Base-by-base conservation (phyloP, 2,888 invertebrate genomes). In the Caenorhabditis afra region DNA sequence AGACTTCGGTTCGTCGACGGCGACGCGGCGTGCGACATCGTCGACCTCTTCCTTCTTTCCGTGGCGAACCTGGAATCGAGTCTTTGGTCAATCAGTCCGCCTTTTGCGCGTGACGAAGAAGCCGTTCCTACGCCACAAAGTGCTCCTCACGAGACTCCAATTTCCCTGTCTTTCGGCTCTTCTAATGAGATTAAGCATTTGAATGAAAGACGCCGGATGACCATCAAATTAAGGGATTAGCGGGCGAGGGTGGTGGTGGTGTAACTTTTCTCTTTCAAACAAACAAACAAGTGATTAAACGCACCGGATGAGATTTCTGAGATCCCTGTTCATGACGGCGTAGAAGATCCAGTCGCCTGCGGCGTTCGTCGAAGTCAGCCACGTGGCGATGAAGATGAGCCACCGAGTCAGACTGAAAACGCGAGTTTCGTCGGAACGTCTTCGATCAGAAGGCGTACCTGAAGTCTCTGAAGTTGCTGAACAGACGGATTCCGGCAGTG, bases 321-420 rank as follows among this genome's bases (percentile, higher is more conserved):
- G 84, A 67, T 89, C 88, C 62, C 87, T 77, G 64, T 89, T 89
- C 85, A 89, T 85, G 8, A 87, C 89, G 0, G 89, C 89, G 66
- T 89, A 89, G 65, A 89, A 87, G 53, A 89, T 81, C 89, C 89
- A 89, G 68, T 89, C 85, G 14, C 88, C 86, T 8, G 89, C 86
- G 4, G 89, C 88, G 65, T 87, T 88, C 5, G 81, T 79, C 62
- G 86, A 89, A n/a, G 89, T 88, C 14, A 89, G 79, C 85, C 85
- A 86, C 49, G 87, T 84, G 29, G 86, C 85, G 20, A 82, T 74
- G 61, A 88, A 88, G 20, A 85, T 85, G 20, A 86, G 23, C 85
- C 87, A 87, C 16, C 79, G 71, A n/a, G 75, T 62, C 10, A 70
- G 16, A 64, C 83, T 85, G 75, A 20, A 84, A 29, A 29, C 29